Evolutionary conservation across 2,113 vertebrate genomes (phyloP), one percentile per base, ranked within the genome.

Genomic region (Canis aureus): DNA sequence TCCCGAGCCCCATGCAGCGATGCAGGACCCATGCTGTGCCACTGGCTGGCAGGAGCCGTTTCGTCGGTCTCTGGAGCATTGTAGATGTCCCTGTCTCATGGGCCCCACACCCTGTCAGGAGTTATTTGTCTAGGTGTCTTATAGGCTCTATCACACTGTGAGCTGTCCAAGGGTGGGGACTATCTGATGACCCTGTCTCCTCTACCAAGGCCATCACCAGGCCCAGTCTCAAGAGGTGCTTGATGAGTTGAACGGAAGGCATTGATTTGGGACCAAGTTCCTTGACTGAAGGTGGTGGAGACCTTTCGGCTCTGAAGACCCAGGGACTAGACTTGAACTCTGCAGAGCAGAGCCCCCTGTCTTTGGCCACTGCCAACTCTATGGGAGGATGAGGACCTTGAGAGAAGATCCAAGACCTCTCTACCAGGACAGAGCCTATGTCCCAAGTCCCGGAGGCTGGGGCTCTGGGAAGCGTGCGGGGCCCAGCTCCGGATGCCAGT

Each of bases 1-100:
- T 94, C 73, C 88, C 67, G 71, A 86, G 89, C 66, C 69, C 83
- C 78, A 12, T 20, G 71, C 27, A 78, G 95, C 67, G 66, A 84
- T 43, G 66, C 69, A 43, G 76, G 83, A 66, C 74, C 35, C 84
- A 69, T 2, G 1, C 62, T 23, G 57, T 79, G 84, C 76, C 53
- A 1, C 22, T 25, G 57, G 80, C n/a, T 62, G 82, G 88, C 66
- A 88, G 69, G n/a, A 91, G 20, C 51, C 2, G 1, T 43, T 84
- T 78, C 49, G 5, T 71, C 69, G 71, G 91, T 51, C 67, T 51
- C 38, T 43, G 9, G 43, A 64, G 13, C 81, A 66, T 38, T 71
- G 43, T 43, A 64, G 81, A 55, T 23, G 29, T 49, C 25, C 49
- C 38, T n/a, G 74, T 91, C 43, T 79, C 15, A 19, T 53, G 55